Percentiles rank a stretch among this genome's conserved stretches.
Conservation (phyloP, 2,113 vertebrate genomes). For the Heterocephalus glaber region DNA sequence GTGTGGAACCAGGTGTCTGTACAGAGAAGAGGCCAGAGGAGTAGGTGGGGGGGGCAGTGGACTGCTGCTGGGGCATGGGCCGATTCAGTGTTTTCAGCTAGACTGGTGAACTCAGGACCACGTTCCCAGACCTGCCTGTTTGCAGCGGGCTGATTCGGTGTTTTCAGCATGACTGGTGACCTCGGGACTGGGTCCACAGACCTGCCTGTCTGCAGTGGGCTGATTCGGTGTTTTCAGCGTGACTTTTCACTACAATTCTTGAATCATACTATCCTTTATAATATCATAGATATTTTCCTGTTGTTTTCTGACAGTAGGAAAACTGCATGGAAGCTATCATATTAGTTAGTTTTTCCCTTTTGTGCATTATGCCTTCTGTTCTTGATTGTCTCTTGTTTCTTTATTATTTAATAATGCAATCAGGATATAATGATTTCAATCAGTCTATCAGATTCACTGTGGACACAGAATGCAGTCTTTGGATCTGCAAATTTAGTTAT, state of each 20-base stretch:
- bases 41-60: too few relatives aligned
- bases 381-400: background rate
- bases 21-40: too few relatives aligned
- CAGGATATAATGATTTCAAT: background rate
- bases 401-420: background rate
- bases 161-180: too few relatives aligned
- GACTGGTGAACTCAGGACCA: too few relatives aligned
- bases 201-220: too few relatives aligned
- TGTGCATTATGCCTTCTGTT: background rate
- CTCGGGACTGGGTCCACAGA: too few relatives aligned
- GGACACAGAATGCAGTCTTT: background rate
- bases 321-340: background rate
- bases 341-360: background rate
- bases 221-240: too few relatives aligned
- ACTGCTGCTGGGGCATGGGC: too few relatives aligned
- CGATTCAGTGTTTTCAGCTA: too few relatives aligned
- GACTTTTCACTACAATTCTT: background rate
- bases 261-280: background rate
- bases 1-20: too few relatives aligned
- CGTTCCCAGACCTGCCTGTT: too few relatives aligned
- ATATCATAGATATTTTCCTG: background rate
- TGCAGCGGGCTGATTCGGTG: too few relatives aligned
- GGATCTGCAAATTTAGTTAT: slow-evolving; percentile 19
- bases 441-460: background rate
- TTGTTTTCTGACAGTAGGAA: background rate